A percentile compares a stretch with the other conserved stretches of the same genome.
Conservation (phyloP, 53 echinoderm and acorn worm genomes). For the Zoroaster sp. region DNA sequence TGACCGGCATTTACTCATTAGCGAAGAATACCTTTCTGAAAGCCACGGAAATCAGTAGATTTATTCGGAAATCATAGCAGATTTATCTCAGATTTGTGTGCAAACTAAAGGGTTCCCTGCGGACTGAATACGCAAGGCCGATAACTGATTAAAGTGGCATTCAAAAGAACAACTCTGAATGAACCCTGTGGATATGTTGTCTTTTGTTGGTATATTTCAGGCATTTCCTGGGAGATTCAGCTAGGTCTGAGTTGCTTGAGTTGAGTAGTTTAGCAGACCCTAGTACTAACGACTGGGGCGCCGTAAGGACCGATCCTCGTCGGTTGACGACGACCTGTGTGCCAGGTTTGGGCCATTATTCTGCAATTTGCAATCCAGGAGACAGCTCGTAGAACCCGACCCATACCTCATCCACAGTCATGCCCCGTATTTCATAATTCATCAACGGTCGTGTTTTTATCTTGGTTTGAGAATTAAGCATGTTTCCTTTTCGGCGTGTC, state of each 20-base stretch:
- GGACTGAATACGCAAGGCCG: conserved; percentile 11
- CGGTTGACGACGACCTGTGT: conserved; percentile 11
- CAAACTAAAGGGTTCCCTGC: conserved; percentile 19
- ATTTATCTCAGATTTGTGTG: conserved; percentile 42
- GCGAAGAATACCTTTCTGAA: not conserved
- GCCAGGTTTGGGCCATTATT: conserved; percentile 41
- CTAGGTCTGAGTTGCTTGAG: not conserved
- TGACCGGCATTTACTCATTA: not conserved
- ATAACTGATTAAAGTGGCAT: conserved; percentile 2
- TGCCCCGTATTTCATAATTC: conserved; percentile 24
- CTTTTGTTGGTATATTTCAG: conserved; percentile 49
- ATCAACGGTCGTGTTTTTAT: not conserved
- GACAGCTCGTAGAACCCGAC: not conserved
- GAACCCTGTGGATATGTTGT: conserved; percentile 32
- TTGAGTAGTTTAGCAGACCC: conserved; percentile 55
- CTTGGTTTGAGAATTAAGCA: not conserved
- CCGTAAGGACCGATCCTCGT: conserved; percentile 20
- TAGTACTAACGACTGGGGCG: conserved; percentile 35
- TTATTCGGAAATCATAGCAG: conserved; percentile 28
- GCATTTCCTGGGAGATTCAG: conserved; percentile 10
- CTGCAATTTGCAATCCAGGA: conserved; percentile 32
- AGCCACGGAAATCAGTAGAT: conserved; percentile 12
- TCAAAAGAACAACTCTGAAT: not conserved
- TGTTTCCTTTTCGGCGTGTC: not conserved
- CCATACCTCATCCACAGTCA: conserved; percentile 26